Percentiles rank a stretch among this genome's conserved stretches.
phyloP scores from a whole-genome alignment of 2,113 vertebrate species.

The Prietella phreatophila region DNA sequence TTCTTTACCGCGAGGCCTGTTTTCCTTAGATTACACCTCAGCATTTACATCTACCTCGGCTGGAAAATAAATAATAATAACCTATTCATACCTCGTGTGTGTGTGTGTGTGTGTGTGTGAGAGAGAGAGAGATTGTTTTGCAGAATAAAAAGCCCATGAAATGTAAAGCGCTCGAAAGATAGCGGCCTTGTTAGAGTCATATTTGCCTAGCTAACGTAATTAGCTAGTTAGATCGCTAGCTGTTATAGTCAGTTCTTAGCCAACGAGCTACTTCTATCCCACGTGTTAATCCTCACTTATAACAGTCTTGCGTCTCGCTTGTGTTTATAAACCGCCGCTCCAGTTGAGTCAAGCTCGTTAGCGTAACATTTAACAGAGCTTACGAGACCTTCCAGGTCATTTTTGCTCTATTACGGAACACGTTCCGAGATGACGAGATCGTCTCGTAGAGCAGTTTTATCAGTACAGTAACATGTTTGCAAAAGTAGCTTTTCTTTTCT shows the following conservation, averaged over 20 bases:
- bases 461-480: neutral
- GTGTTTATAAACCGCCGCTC: neutral
- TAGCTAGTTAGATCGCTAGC: neutral
- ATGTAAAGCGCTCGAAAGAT: neutral
- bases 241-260: neutral
- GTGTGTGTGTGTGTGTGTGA: constrained; percentile 1
- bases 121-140: too few species aligned
- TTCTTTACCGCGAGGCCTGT: constrained; percentile 1
- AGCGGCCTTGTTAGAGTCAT: neutral
- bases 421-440: too few species aligned
- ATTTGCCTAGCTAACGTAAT: neutral
- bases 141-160: neutral
- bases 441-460: neutral
- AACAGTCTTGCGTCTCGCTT: neutral
- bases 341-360: neutral
- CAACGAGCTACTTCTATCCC: neutral
- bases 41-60: constrained; percentile 24
- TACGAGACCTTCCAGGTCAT: too few species aligned
- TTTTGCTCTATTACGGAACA: too few species aligned
- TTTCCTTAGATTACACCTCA: constrained; percentile 29
- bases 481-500: too few species aligned
- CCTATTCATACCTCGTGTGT: neutral
- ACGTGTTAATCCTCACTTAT: neutral
- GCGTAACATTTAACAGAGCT: neutral
- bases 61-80: neutral